Evolutionary conservation across 2,888 invertebrate species (phyloP).

Genomic region (Yponomeuta malinellus): DNA sequence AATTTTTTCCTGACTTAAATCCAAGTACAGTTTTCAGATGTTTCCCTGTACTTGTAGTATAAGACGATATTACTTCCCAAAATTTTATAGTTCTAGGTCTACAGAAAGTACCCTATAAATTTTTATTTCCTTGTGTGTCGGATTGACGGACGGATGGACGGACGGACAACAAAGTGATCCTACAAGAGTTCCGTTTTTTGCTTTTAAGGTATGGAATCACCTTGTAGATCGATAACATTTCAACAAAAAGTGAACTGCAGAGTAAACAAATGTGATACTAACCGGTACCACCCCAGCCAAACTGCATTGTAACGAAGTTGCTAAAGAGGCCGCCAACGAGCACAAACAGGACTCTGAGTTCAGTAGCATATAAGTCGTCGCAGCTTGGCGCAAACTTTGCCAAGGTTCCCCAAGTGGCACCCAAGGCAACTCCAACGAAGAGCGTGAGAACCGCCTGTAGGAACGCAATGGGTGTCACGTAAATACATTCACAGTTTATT

Average conservation of each 20-base stretch:
- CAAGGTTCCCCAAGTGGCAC: conserved; percentile 53
- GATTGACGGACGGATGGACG: too few relatives aligned
- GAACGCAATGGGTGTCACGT: background rate
- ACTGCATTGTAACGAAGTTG: conserved; percentile 43
- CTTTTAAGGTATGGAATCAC: too few relatives aligned
- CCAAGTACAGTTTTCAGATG: too few relatives aligned
- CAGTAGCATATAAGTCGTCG: conserved; percentile 46
- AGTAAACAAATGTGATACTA: background rate
- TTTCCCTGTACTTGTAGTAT: too few relatives aligned
- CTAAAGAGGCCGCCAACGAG: conserved; percentile 52
- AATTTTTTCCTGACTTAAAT: too few relatives aligned
- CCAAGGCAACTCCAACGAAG: conserved; percentile 46
- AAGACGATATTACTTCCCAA: too few relatives aligned
- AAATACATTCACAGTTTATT: conserved; percentile 6
- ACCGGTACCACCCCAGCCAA: conserved; percentile 65
- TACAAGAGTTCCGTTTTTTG: too few relatives aligned
- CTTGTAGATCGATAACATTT: too few relatives aligned
- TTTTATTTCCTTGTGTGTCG: too few relatives aligned
- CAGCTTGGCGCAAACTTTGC: conserved; percentile 49
- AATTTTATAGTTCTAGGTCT: too few relatives aligned
- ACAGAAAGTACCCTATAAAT: too few relatives aligned
- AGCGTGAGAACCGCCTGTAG: conserved; percentile 53
- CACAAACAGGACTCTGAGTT: conserved; percentile 54
- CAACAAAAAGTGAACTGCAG: background rate
- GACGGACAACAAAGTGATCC: too few relatives aligned